Evolutionary conservation across 2,888 invertebrate genomes (phyloP).

Genomic region (Pachydiplax longipennis): DNA sequence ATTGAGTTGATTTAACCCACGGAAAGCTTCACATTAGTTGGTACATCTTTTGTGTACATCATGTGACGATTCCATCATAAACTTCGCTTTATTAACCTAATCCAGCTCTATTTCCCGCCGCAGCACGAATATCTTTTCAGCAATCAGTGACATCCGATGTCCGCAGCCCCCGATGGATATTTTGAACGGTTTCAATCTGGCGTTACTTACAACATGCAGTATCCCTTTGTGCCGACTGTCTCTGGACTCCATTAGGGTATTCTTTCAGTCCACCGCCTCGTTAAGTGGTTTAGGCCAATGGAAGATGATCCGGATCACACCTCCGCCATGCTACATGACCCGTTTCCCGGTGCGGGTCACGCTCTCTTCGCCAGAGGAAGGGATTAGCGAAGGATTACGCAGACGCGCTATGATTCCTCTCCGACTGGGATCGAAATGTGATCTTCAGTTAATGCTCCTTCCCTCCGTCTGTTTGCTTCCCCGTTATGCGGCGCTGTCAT

Average conservation of each 20-base stretch:
- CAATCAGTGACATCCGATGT: not conserved
- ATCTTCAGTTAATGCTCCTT: constrained; percentile 11
- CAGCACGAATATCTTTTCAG: too few relatives aligned
- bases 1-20: too few relatives aligned
- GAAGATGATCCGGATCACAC: not conserved
- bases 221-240: not conserved
- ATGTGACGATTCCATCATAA: too few relatives aligned
- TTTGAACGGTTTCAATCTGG: not conserved
- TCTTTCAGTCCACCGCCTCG: not conserved
- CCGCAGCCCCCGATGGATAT: not conserved
- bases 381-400: constrained; percentile 22
- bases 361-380: not conserved
- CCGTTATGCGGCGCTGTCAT: not conserved
- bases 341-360: not conserved
- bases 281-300: not conserved
- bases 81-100: too few relatives aligned
- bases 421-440: constrained; percentile 15
- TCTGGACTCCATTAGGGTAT: not conserved
- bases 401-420: constrained; percentile 9
- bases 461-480: not conserved
- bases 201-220: not conserved
- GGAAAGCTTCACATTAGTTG: too few relatives aligned
- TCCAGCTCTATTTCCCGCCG: too few relatives aligned
- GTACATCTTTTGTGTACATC: too few relatives aligned
- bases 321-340: not conserved